These are phyloP conservation scores for Dasyurus viverrinus DNA, from an alignment of 2,113 vertebrate species.

Conservation along the genomic window DNA sequence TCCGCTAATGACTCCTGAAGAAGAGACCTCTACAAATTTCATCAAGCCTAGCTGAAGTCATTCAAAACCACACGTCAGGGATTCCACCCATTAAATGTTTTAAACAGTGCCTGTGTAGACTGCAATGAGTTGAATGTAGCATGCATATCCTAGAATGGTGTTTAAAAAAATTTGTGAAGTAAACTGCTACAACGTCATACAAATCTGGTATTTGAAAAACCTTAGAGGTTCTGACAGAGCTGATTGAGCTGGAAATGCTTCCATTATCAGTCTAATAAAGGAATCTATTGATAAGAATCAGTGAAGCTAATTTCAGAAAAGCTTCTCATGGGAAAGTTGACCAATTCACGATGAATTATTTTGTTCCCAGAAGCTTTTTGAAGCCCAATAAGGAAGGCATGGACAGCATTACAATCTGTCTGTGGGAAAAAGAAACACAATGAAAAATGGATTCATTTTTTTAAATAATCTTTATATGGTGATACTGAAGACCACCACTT, in stretches of 20 bases:
- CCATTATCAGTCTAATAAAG: not conserved
- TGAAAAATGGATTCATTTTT: not conserved
- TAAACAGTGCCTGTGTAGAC: slow-evolving; percentile 73
- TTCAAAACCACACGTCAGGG: slow-evolving; percentile 74
- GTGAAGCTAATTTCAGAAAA: not conserved
- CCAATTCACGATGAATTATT: not conserved
- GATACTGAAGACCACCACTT: not conserved
- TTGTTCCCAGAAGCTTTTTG: not conserved
- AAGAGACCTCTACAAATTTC: slow-evolving; percentile 77
- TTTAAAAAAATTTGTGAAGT: not conserved
- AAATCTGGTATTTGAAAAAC: not conserved
- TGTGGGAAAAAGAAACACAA: not conserved
- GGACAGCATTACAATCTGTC: not conserved
- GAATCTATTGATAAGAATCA: not conserved
- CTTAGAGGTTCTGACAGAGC: not conserved
- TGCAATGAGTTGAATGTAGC: slow-evolving; percentile 45
- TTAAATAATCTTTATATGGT: not conserved
- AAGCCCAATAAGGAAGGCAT: not conserved
- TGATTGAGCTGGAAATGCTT: not conserved
- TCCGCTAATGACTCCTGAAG: slow-evolving; percentile 73
- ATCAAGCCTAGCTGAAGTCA: slow-evolving; percentile 77
- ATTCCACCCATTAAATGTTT: slow-evolving; percentile 76
- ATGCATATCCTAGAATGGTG: not conserved
- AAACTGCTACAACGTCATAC: not conserved
- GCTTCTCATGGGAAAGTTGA: not conserved